Evolutionary conservation across 2,113 vertebrate species (phyloP).

Genomic region (Ellobius talpinus): DNA sequence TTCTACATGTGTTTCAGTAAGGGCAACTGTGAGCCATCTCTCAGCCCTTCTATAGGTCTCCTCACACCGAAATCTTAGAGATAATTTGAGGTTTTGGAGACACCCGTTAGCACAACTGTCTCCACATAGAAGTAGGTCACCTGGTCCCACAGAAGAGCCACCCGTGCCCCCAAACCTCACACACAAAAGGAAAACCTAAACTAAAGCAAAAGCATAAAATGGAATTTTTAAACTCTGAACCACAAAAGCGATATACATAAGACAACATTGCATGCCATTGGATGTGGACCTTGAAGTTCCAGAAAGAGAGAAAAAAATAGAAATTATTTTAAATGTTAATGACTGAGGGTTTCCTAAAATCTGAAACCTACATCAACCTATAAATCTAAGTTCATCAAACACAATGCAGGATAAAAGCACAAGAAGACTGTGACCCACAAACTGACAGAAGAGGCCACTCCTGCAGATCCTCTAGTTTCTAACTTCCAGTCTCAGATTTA

Average conservation of each 20-base stretch:
- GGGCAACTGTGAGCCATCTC: neutral
- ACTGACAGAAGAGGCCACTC: neutral
- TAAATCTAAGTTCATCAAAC: neutral
- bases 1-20: too few species aligned
- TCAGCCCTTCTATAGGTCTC: neutral
- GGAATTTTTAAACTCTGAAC: neutral
- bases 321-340: constrained; percentile 5
- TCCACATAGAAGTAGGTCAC: neutral
- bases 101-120: neutral
- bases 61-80: neutral
- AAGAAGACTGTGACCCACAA: neutral
- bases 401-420: neutral
- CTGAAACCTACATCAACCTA: neutral
- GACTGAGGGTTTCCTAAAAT: neutral
- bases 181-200: neutral
- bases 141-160: neutral
- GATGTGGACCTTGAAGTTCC: neutral
- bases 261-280: neutral
- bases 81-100: neutral
- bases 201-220: neutral
- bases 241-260: neutral
- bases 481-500: neutral
- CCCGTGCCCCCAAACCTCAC: neutral
- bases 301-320: neutral
- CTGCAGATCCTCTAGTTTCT: neutral